Evolutionary conservation across 2,888 invertebrate genomes (phyloP).

Genomic region (Lacanobia oleracea): DNA sequence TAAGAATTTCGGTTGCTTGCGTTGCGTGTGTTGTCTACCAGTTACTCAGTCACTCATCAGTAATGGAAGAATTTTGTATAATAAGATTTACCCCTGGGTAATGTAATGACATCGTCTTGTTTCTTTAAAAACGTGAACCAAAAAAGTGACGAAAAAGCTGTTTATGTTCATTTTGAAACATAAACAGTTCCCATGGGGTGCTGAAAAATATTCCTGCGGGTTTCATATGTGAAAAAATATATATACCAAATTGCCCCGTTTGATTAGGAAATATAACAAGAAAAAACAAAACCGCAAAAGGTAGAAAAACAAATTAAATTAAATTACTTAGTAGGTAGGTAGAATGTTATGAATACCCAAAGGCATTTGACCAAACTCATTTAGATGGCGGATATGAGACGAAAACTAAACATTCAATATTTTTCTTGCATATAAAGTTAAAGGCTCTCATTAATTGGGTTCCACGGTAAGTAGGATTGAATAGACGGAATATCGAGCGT

Average conservation of each 20-base stretch:
- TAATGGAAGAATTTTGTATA: too few relatives aligned
- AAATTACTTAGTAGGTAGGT: constrained; percentile 16
- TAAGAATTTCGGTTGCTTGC: too few relatives aligned
- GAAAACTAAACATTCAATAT: constrained; percentile 53
- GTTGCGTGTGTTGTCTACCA: too few relatives aligned
- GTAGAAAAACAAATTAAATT: constrained; percentile 31
- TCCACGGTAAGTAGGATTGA: constrained; percentile 37
- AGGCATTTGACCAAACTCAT: constrained; percentile 50
- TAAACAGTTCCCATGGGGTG: constrained; percentile 1
- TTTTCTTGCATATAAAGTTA: constrained; percentile 50
- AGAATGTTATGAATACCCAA: constrained; percentile 41
- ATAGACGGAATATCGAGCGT: constrained; percentile 43
- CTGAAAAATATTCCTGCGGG: constrained; percentile 4
- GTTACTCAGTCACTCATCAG: too few relatives aligned
- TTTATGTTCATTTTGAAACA: neutral
- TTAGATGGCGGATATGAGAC: constrained; percentile 38
- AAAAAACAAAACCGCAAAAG: neutral
- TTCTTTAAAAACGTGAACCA: neutral
- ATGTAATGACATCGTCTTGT: too few relatives aligned
- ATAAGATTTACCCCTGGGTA: too few relatives aligned
- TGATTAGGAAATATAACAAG: constrained; percentile 7
- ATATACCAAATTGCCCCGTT: neutral
- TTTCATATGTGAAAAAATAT: neutral
- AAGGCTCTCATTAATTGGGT: constrained; percentile 53
- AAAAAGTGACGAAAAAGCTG: neutral